Base-by-base conservation (phyloP, 2,113 vertebrate genomes). In the Grantiella picta region DNA sequence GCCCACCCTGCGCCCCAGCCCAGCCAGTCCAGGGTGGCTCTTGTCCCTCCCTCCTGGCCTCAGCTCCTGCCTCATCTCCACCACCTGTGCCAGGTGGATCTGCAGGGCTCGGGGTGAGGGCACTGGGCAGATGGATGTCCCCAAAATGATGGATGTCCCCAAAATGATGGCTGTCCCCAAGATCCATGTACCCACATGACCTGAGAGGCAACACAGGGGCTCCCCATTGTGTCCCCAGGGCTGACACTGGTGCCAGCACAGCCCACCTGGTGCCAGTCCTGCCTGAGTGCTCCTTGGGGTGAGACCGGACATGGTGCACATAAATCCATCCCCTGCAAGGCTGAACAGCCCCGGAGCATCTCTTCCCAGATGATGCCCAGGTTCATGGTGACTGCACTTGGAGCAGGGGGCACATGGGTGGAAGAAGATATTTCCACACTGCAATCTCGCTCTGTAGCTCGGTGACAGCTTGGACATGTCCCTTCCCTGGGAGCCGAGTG, bases 301-400 rank as follows among this genome's bases (percentile, higher is more conserved):
- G 53, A 40, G 18, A 38, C 15, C 5, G 2, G 33, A 5, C 5
- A 0, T 1, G 38, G 63, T 33, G 40, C 83, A 4, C 82, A 53
- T 28, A 44, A 44, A 40, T 44, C n/a, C 5, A 6, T 10, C 5
- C 6, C 22, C 42, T 69, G 28, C 5, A 4, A 7, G 52, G 52
- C 12, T 13, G 38, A 42, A 54, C 36, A 45, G 29, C 44, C 31
- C 12, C 18, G 23, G 61, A n/a, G 24, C 24, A 4, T 50, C 52
- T 42, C 25, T 7, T 19, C 35, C 60, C 31, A 4, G 4, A 7
- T 19, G 27, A 36, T 25, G 59, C 22, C n/a, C 29, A 11, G 28
- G 42, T 50, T 50, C 1, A 0, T 5, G 22, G 9, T 52, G 0
- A 0, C 68, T 1, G 44, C 1, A 24, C 56, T 18, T 3, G 3